Percentiles rank a stretch among this genome's conserved stretches.
These are phyloP conservation scores for Macrophya alboannulata DNA, from an alignment of 2,888 invertebrate genomes.

Conservation along the genomic window DNA sequence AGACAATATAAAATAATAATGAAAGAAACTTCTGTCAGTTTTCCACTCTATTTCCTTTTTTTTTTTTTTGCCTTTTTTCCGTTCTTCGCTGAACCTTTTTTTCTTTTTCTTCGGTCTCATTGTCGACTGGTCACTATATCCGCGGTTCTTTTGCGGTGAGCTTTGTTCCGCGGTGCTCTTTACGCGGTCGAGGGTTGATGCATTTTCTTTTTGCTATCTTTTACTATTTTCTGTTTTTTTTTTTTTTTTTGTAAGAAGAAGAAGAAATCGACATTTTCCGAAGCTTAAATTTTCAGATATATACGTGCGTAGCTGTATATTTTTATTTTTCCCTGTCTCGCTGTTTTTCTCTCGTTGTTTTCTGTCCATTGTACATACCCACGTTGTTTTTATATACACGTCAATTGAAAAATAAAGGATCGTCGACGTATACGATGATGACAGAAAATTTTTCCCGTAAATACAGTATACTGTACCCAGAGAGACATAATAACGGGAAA, in stretches of 20 bases:
- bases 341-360: neutral
- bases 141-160: slow-evolving; percentile 5
- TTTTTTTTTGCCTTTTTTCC: neutral
- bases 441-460: no score
- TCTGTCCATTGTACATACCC: neutral
- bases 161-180: neutral
- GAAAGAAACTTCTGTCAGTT: neutral
- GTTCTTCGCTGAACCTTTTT: neutral
- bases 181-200: neutral
- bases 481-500: no score
- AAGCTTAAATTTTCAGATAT: neutral
- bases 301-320: no score
- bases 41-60: neutral
- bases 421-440: no score
- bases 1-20: neutral
- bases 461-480: no score
- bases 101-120: neutral
- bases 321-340: neutral
- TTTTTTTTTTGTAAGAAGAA: neutral
- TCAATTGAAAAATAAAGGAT: no score
- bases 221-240: neutral
- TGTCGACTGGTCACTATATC: neutral
- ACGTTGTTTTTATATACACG: no score
- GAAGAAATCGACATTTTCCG: slow-evolving; percentile 1
- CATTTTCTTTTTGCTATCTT: no score